Conservation (phyloP, 2,113 vertebrate genomes). For the Apteryx mantelli region DNA sequence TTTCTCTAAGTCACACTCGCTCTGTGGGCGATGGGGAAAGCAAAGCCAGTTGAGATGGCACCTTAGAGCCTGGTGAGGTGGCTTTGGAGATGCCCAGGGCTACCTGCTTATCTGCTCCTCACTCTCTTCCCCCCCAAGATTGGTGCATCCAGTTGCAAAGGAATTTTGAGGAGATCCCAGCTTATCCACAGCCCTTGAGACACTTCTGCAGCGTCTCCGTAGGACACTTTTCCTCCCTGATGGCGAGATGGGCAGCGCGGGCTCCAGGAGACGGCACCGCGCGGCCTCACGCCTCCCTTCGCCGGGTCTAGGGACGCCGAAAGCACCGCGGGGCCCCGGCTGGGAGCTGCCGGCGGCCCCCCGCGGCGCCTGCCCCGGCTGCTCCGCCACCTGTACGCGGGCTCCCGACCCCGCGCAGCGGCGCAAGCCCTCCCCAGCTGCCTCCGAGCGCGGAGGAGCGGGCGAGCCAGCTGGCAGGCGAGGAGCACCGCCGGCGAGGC, state of each 20-base stretch:
- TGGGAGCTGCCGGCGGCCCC: not conserved
- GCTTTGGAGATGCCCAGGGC: not conserved
- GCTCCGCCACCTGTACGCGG: constrained; percentile 20
- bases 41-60: not conserved
- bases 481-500: not conserved
- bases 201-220: rapidly evolving
- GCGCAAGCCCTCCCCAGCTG: too few relatives aligned
- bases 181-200: not conserved
- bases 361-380: not conserved
- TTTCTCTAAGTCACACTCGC: not conserved
- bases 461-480: constrained; percentile 66
- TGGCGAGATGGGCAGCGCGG: not conserved
- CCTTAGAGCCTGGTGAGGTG: not conserved
- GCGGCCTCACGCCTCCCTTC: not conserved
- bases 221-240: not conserved
- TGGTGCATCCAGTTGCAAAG: not conserved
- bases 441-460: too few relatives aligned
- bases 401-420: not conserved
- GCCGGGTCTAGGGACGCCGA: not conserved
- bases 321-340: not conserved
- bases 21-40: not conserved
- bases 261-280: not conserved
- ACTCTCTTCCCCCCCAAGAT: not conserved
- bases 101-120: not conserved
- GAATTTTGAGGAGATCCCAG: not conserved